Conservation (phyloP, 1,140 invertebrate genomes). For the Aricia agestis region DNA sequence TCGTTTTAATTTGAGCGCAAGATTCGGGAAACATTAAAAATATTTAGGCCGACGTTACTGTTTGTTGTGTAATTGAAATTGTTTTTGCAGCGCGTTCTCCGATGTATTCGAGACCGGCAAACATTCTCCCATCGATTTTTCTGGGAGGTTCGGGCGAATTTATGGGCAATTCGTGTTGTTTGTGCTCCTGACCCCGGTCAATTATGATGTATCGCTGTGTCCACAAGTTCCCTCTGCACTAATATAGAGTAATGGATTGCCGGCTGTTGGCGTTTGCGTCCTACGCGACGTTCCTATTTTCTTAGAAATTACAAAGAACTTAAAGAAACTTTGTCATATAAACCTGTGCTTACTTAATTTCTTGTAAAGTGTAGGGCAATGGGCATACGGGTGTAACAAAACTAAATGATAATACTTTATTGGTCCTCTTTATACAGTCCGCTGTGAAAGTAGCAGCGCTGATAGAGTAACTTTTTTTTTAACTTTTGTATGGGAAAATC, state of each 20-base stretch:
- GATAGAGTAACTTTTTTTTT: no score
- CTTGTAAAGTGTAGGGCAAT: no score
- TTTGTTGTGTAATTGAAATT: conserved; percentile 1
- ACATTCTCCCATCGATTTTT: background rate
- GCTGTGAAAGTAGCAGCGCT: no score
- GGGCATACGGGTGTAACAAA: no score
- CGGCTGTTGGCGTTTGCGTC: background rate
- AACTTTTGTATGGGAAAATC: no score
- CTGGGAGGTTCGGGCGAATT: background rate
- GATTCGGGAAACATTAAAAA: background rate
- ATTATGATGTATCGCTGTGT: conserved; percentile 1
- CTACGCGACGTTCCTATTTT: background rate
- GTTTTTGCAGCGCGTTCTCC: background rate
- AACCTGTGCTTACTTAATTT: background rate
- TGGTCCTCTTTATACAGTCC: no score
- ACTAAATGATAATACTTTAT: no score
- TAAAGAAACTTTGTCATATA: background rate
- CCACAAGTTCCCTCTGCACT: background rate
- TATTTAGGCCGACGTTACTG: background rate
- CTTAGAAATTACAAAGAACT: background rate
- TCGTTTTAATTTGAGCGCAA: background rate
- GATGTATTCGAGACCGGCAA: background rate
- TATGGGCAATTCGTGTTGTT: background rate
- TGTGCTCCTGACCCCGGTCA: conserved; percentile 1
- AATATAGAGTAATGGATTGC: background rate